Percentiles rank a stretch among this genome's conserved stretches.
Evolutionary conservation across 2,113 vertebrate genomes (phyloP).

Genomic region (Crotalus helleri): DNA sequence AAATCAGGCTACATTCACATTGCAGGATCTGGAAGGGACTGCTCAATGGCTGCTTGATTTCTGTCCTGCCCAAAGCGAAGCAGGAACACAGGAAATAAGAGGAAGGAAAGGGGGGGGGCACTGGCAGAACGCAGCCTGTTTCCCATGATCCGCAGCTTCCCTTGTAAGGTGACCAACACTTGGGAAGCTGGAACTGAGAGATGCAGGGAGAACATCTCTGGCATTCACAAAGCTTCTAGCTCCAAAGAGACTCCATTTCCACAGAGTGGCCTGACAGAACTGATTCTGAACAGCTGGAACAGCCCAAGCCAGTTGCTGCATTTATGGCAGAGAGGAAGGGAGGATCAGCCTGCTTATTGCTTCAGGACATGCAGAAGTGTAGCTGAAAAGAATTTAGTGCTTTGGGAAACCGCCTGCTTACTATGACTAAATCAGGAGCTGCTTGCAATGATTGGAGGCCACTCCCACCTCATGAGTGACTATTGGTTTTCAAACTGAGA

Average conservation of each 20-base stretch:
- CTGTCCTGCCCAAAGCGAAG: constrained; percentile 39
- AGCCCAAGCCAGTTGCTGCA: neutral
- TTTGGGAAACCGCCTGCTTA: neutral
- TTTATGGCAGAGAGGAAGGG: neutral
- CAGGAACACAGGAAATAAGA: constrained; percentile 44
- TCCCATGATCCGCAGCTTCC: neutral
- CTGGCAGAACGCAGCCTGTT: constrained; percentile 1
- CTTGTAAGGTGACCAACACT: neutral
- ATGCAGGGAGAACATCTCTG: neutral
- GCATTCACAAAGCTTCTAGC: fast-evolving
- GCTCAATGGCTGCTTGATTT: constrained; percentile 65
- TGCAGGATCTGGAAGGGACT: constrained; percentile 66
- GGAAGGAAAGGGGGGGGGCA: neutral
- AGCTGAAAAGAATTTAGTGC: neutral
- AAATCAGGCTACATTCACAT: constrained; percentile 63
- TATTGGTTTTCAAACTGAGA: neutral
- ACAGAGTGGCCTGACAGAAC: neutral
- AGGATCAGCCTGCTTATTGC: neutral
- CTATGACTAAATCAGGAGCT: no score
- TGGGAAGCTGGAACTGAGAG: neutral
- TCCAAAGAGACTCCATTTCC: neutral
- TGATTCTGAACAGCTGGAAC: neutral
- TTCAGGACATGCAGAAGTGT: neutral
- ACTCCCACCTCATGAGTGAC: neutral
- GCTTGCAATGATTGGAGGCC: neutral